Evolutionary conservation across 2,888 invertebrate genomes (phyloP).

Genomic region (Pardosa pseudoannulata): DNA sequence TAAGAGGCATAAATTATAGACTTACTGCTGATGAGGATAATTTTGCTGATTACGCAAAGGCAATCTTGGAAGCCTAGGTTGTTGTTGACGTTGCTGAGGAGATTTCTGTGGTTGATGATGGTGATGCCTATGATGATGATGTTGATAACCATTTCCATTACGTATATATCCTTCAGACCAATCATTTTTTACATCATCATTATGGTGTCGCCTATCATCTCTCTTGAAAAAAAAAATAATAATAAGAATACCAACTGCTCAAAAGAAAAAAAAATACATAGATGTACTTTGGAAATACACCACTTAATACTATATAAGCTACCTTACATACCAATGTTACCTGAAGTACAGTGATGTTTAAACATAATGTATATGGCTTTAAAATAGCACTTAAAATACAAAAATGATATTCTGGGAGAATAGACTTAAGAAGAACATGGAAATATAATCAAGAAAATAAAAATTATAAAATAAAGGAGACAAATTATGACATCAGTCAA

Average conservation of each 20-base stretch:
- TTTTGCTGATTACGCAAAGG: slow-evolving; percentile 66
- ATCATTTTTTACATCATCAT: slow-evolving; percentile 41
- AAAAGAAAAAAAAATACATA: too few species aligned
- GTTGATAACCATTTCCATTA: slow-evolving; percentile 59
- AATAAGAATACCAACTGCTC: neutral
- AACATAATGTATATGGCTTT: too few species aligned
- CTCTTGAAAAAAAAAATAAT: slow-evolving; percentile 44
- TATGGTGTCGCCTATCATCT: slow-evolving; percentile 45
- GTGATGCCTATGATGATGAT: slow-evolving; percentile 51
- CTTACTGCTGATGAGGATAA: slow-evolving; percentile 62
- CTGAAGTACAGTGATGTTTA: too few species aligned
- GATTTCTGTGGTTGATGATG: slow-evolving; percentile 43
- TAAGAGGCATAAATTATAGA: neutral
- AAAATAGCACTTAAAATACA: too few species aligned
- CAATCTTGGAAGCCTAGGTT: slow-evolving; percentile 64
- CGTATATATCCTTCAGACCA: slow-evolving; percentile 55
- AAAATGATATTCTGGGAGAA: too few species aligned
- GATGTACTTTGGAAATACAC: too few species aligned
- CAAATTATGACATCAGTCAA: too few species aligned
- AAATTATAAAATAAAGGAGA: too few species aligned
- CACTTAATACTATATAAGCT: too few species aligned
- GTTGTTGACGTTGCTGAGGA: slow-evolving; percentile 49
- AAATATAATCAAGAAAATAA: too few species aligned
- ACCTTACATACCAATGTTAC: too few species aligned
- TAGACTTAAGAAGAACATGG: too few species aligned